Evolutionary conservation across 2,888 invertebrate species (phyloP), one percentile per base, ranked within the genome.

Genomic region (Tetanocera ferruginea): DNA sequence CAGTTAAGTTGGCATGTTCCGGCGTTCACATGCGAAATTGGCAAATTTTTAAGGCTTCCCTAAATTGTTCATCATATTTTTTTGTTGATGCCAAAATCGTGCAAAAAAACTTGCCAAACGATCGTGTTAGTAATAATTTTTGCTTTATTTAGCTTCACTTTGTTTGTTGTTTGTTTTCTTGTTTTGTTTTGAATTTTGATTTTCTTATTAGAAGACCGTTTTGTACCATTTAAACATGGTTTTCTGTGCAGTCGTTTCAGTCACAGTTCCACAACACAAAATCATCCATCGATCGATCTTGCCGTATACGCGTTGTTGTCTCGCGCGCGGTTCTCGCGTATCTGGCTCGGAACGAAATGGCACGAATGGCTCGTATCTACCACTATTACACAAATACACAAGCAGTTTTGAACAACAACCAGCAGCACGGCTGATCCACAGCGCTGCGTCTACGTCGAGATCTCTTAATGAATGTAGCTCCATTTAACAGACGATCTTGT

Each of bases 261-360:
- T 8, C 37, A 37, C 1, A 6, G 4, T 37, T 8, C 4, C 37
- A 37, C 37, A 37, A 37, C 34, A 70, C 3, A 5, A 1, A 23
- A 17, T 28, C 6, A 43, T 49, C n/a, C n/a, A 57, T 8, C 55
- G 34, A 11, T 17, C 69, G 19, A 43, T 31, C 55, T 28, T 34
- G 6, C 62, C 73, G 73, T 73, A 49, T 77, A 69, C 78, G 79
- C 77, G 82, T 81, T 83, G 83, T 81, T 81, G 75, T 73, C 86
- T 76, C 83, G 82, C 79, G 80, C 83, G 78, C 80, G 73, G 83
- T 86, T 86, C 84, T 86, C 81, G 82, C 80, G 83, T 84, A 78
- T 85, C 83, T 86, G 85, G 81, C 80, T 79, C 80, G 76, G 43
- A 37, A 79, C 79, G 67, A 55, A 55, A 37, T 75, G 78, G 60